A percentile compares a stretch with the other conserved stretches of the same genome.
These are phyloP conservation scores for Erebia ligea DNA, from an alignment of 2,888 invertebrate genomes.

Conservation along the genomic window DNA sequence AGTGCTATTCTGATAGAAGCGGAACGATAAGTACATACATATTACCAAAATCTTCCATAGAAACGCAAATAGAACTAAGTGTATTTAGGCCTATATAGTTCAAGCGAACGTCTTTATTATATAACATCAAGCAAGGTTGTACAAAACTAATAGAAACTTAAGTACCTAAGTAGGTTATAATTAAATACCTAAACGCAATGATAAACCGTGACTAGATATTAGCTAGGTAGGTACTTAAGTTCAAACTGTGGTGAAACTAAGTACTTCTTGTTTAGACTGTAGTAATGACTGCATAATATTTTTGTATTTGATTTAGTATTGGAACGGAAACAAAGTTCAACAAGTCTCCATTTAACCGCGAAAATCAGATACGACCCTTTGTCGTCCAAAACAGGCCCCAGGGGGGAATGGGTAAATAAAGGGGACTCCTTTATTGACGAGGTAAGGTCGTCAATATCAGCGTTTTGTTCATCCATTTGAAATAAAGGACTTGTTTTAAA, in stretches of 20 bases:
- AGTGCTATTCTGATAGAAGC: too few species aligned
- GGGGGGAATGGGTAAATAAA: conserved; percentile 32
- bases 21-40: too few species aligned
- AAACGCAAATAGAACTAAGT: too few species aligned
- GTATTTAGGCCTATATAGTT: too few species aligned
- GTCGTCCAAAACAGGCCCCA: conserved; percentile 33
- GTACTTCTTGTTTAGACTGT: background rate
- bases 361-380: conserved; percentile 33
- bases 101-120: too few species aligned
- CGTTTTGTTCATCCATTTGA: conserved; percentile 27
- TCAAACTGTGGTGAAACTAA: background rate
- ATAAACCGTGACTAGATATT: background rate
- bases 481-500: conserved; percentile 13
- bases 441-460: conserved; percentile 30
- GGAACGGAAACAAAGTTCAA: conserved; percentile 26
- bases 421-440: conserved; percentile 33
- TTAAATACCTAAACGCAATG: too few species aligned
- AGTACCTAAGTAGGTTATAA: too few species aligned
- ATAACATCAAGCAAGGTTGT: too few species aligned
- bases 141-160: too few species aligned
- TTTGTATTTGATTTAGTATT: conserved; percentile 14
- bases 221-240: too few species aligned
- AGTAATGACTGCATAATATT: background rate
- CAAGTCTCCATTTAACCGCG: conserved; percentile 22
- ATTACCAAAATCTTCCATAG: too few species aligned